Evolutionary conservation across 2,113 vertebrate genomes (phyloP).

Genomic region (Prolemur simus): DNA sequence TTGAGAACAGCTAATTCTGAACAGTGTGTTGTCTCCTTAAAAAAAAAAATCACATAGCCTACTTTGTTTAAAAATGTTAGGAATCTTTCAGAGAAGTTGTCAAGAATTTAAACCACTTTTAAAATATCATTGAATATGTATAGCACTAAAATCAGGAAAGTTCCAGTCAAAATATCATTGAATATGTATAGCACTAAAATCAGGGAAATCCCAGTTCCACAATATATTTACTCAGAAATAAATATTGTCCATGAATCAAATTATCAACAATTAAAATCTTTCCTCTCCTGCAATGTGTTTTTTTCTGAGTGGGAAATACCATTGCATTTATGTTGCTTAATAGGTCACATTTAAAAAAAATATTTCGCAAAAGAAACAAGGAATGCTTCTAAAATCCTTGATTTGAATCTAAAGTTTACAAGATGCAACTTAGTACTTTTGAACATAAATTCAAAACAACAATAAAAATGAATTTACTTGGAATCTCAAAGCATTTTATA

Average conservation of each 20-base stretch:
- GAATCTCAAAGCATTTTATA: not conserved
- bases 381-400: not conserved
- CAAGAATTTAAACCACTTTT: not conserved
- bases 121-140: not conserved
- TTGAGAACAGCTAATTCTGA: not conserved
- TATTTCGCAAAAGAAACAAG: not conserved
- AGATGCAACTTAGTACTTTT: not conserved
- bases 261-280: not conserved
- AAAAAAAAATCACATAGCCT: constrained; percentile 23
- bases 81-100: not conserved
- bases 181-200: too few species aligned
- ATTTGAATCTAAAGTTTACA: not conserved
- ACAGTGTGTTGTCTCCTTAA: not conserved
- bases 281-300: not conserved
- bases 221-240: constrained; percentile 20
- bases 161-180: not conserved
- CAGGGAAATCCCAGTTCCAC: not conserved
- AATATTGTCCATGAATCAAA: not conserved
- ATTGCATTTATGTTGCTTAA: not conserved
- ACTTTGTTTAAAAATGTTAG: not conserved
- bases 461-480: not conserved
- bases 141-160: not conserved
- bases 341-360: not conserved
- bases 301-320: not conserved
- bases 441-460: not conserved